Percentiles rank a stretch among this genome's conserved stretches.
These are phyloP conservation scores for Rhagonycha fulva DNA, from an alignment of 2,888 invertebrate species.

Conservation along the genomic window DNA sequence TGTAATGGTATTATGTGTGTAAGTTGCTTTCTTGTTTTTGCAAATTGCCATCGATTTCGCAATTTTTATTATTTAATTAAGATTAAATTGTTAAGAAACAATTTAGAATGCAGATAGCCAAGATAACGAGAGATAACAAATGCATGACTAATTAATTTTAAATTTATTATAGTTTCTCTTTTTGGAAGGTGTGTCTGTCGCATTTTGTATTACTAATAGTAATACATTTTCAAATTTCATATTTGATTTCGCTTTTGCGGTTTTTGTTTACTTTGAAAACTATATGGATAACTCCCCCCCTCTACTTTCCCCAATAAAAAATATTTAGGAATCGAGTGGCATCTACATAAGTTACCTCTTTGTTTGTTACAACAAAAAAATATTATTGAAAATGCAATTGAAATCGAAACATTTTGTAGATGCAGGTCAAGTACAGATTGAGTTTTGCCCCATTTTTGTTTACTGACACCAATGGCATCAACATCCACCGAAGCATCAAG, in stretches of 20 bases:
- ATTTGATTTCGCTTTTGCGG: too few species aligned
- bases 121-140: background rate
- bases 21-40: background rate
- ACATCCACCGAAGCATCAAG: background rate
- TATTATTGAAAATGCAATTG: background rate
- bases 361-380: background rate
- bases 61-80: background rate
- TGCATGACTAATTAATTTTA: background rate
- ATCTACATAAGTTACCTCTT: background rate
- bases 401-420: background rate
- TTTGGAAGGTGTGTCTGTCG: background rate
- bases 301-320: too few species aligned
- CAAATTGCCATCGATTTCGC: background rate
- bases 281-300: too few species aligned
- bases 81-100: background rate
- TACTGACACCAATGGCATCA: background rate
- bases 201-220: background rate
- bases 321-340: too few species aligned
- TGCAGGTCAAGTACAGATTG: background rate
- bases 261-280: too few species aligned
- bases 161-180: background rate
- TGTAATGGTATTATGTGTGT: background rate
- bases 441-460: background rate
- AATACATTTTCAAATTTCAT: background rate
- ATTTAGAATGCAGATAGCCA: background rate